Conservation (phyloP, 2,797 vertebrate species). For the Chrosomus eos region DNA sequence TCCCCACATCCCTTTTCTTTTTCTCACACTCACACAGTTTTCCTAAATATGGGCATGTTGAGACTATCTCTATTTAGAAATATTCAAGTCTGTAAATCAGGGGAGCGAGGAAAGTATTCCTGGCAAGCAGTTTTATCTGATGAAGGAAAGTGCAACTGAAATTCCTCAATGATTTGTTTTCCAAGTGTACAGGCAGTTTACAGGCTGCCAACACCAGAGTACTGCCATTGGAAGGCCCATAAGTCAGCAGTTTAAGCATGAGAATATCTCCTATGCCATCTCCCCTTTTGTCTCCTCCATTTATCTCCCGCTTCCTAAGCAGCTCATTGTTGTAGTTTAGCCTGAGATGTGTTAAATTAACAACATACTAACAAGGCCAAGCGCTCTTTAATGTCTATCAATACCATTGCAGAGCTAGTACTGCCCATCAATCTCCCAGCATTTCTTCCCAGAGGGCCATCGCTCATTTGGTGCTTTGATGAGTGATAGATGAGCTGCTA, state of each 20-base stretch:
- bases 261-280: constrained; percentile 53
- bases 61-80: constrained; percentile 67
- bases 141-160: constrained; percentile 61
- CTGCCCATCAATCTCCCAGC: constrained; percentile 54
- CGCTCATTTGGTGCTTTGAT: constrained; percentile 50
- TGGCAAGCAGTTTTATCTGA: constrained; percentile 67
- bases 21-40: constrained; percentile 63
- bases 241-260: constrained; percentile 47
- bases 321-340: constrained; percentile 37
- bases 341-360: constrained; percentile 49
- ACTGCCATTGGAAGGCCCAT: constrained; percentile 46
- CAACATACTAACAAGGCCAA: constrained; percentile 46
- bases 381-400: constrained; percentile 48
- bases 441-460: constrained; percentile 54
- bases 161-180: constrained; percentile 62
- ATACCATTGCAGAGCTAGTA: constrained; percentile 43
- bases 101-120: constrained; percentile 60
- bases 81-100: constrained; percentile 55
- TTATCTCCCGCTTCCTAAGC: constrained; percentile 45
- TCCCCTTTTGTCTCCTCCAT: constrained; percentile 53
- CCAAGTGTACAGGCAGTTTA: constrained; percentile 52
- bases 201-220: constrained; percentile 44
- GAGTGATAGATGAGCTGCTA: constrained; percentile 62
- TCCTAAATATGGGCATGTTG: constrained; percentile 78
- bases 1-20: constrained; percentile 51